These are phyloP conservation scores for Griposia aprilina DNA, from an alignment of 2,888 invertebrate genomes.

Conservation along the genomic window DNA sequence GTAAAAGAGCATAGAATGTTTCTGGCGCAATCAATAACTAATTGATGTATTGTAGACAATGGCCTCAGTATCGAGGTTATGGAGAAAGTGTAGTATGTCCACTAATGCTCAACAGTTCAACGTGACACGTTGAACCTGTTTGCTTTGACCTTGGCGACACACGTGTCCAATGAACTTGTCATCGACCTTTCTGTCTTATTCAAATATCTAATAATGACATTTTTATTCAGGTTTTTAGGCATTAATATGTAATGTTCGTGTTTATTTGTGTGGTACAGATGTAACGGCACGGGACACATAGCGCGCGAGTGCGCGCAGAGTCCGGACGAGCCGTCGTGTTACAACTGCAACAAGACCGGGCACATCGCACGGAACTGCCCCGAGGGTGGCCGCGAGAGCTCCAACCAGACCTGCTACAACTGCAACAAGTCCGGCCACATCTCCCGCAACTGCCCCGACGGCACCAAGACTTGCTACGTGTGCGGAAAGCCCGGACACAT, in stretches of 20 bases:
- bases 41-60: slow-evolving; percentile 32
- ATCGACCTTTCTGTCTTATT: slow-evolving; percentile 31
- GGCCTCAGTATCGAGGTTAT: slow-evolving; percentile 30
- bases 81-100: slow-evolving; percentile 57
- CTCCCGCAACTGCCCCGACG: slow-evolving; percentile 95
- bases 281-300: slow-evolving; percentile 98
- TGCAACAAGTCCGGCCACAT: slow-evolving; percentile 98
- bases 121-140: slow-evolving; percentile 46
- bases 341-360: slow-evolving; percentile 98
- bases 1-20: slow-evolving; percentile 11
- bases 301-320: slow-evolving; percentile 97
- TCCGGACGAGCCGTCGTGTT: slow-evolving; percentile 96
- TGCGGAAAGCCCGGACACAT: slow-evolving; percentile 98
- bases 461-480: slow-evolving; percentile 97
- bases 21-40: slow-evolving; percentile 30
- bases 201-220: slow-evolving; percentile 3
- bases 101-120: slow-evolving; percentile 14
- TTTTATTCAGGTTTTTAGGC: background rate
- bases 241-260: slow-evolving; percentile 8
- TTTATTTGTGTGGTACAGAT: slow-evolving; percentile 86
- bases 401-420: slow-evolving; percentile 96
- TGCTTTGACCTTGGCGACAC: slow-evolving; percentile 61
- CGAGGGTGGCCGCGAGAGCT: slow-evolving; percentile 93
- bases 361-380: slow-evolving; percentile 97
- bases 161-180: slow-evolving; percentile 28